Evolutionary conservation across 2,113 vertebrate genomes (phyloP).

Genomic region (Tachysurus vachellii): DNA sequence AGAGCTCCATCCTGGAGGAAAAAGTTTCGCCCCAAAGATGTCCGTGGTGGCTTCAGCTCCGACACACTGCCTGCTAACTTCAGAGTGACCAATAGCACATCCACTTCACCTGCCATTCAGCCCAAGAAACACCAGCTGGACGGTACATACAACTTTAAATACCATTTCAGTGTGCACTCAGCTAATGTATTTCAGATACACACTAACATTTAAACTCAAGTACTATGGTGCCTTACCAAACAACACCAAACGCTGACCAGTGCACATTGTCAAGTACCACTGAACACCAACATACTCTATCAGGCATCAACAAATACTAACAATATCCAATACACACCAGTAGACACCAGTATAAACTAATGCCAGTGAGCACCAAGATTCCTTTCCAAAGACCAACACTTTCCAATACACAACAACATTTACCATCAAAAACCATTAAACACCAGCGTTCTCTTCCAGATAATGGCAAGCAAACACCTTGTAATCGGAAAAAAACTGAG

Average conservation of each 20-base stretch:
- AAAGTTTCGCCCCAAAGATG: slow-evolving; percentile 96
- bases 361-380: too few species aligned
- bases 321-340: too few species aligned
- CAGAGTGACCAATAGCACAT: slow-evolving; percentile 82
- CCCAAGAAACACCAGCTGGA: slow-evolving; percentile 95
- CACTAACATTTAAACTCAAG: not conserved
- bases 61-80: slow-evolving; percentile 96
- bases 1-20: slow-evolving; percentile 97
- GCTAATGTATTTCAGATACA: not conserved
- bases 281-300: not conserved
- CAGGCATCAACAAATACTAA: too few species aligned
- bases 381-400: too few species aligned
- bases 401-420: too few species aligned
- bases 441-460: too few species aligned
- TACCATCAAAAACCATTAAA: too few species aligned
- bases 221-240: not conserved
- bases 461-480: too few species aligned
- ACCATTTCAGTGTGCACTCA: not conserved
- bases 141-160: slow-evolving; percentile 71
- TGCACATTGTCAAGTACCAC: not conserved
- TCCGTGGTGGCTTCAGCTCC: slow-evolving; percentile 84
- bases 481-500: too few species aligned
- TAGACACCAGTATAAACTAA: too few species aligned
- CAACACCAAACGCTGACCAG: not conserved
- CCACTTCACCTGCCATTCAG: slow-evolving; percentile 87